Conservation (phyloP, 2,113 vertebrate species). For the Tylochromis polylepis region DNA sequence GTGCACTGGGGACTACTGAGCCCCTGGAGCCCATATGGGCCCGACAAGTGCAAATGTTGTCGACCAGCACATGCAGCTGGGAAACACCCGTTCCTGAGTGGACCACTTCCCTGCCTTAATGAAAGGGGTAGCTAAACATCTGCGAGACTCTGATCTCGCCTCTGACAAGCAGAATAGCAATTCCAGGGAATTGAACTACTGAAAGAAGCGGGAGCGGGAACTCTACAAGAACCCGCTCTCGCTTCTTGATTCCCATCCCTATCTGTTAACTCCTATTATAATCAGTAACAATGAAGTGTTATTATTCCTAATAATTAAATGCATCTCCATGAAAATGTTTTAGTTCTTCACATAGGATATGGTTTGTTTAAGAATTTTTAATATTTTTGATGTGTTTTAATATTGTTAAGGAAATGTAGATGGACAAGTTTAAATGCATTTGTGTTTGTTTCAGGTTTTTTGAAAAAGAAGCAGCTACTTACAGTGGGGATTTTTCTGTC, state of each 20-base stretch:
- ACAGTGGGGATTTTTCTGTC: not conserved
- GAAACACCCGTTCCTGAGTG: not conserved
- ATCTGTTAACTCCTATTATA: too few species aligned
- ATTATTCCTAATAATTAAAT: not conserved
- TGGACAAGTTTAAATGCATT: not conserved
- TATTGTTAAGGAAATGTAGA: not conserved
- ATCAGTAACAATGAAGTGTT: not conserved
- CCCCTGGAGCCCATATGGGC: not conserved
- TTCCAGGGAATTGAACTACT: not conserved
- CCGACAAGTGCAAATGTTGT: not conserved
- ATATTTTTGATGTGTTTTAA: not conserved
- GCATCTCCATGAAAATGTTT: not conserved
- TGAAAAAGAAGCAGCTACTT: not conserved
- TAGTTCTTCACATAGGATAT: not conserved
- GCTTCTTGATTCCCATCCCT: not conserved
- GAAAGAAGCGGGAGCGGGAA: not conserved
- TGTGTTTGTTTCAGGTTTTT: conserved; percentile 57
- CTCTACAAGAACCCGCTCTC: not conserved
- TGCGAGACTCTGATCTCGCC: not conserved
- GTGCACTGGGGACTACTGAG: not conserved
- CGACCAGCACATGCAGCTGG: not conserved
- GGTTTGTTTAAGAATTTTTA: not conserved
- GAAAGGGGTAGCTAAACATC: not conserved
- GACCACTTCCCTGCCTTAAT: not conserved
- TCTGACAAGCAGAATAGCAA: not conserved